Percentiles rank a stretch among this genome's conserved stretches.
These are phyloP conservation scores for Nasonovia ribisnigri DNA, from an alignment of 2,888 invertebrate genomes.

Conservation along the genomic window DNA sequence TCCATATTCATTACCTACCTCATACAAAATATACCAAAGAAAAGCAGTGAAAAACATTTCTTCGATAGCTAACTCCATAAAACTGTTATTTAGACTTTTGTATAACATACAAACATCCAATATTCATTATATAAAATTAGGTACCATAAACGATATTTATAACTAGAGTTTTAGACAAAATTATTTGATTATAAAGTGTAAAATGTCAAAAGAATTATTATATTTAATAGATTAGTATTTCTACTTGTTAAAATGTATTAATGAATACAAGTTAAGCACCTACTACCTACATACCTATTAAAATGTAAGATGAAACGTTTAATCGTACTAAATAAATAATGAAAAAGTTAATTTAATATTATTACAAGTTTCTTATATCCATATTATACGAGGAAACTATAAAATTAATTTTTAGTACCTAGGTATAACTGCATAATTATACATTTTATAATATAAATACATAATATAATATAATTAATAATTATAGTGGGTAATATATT, in stretches of 20 bases:
- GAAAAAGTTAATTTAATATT: background rate
- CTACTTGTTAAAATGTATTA: background rate
- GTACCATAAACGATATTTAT: background rate
- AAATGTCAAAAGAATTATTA: background rate
- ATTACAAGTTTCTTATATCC: background rate
- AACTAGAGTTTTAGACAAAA: background rate
- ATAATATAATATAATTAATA: background rate
- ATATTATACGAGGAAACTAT: background rate
- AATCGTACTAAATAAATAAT: background rate
- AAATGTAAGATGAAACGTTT: background rate
- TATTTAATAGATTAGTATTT: background rate
- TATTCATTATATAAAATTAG: background rate
- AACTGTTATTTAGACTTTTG: background rate
- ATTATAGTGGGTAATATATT: background rate
- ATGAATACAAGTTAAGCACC: background rate
- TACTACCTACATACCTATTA: background rate
- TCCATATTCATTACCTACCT: background rate
- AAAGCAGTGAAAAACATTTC: background rate
- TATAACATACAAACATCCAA: background rate
- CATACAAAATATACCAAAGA: background rate
- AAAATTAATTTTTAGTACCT: background rate
- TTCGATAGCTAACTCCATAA: background rate
- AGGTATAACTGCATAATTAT: background rate
- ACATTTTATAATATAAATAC: background rate
- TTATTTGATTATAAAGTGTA: background rate